Evolutionary conservation across 2,888 invertebrate genomes (phyloP), one percentile per base, ranked within the genome.

Genomic region (Euzophera pinguis): DNA sequence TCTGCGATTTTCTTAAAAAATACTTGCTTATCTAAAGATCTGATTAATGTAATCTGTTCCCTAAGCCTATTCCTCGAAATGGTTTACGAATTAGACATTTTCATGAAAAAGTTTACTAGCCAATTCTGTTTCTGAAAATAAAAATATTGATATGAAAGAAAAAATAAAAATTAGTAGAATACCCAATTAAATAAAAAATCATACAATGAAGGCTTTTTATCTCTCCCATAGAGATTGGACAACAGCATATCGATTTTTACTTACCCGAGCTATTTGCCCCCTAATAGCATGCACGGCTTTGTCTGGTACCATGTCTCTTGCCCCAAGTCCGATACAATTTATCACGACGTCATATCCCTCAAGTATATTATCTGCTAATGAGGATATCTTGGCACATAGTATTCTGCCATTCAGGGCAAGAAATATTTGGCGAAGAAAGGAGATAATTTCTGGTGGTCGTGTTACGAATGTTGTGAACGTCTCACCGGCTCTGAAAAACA

Each of bases 321-420:
- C 92, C 0, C 93, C 93, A 0, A 97, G 69, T 1, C 96, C 97
- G 0, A 93, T 91, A 63, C 97, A 97, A 75, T 97, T 97, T 41
- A 97, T 91, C n/a, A 97, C 84, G 0, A 95, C 87, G 70, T 96
- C 93, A 65, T 85, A 94, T 0, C 79, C 75, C 32, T 91, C 84
- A 3, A 92, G 73, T 0, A 94, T 71, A 48, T 87, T 74, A 9
- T 90, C 81, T 0, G 63, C 53, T 0, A 90, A 54, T 0, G 84
- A 81, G 1, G 57, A 57, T 8, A 90, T 55, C 29, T 66, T 69
- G 0, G 63, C 65, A 13, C 61, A 58, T 1, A 72, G 3, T 4
- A 95, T 77, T 62, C 87, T 91, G 0, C 96, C 97, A 5, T 94
- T 93, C 1, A 84, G 84, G 1, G 75, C 68, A 50, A 77, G 58